Base-by-base conservation (phyloP, 2,797 vertebrate species). In the Pitangus sulphuratus region DNA sequence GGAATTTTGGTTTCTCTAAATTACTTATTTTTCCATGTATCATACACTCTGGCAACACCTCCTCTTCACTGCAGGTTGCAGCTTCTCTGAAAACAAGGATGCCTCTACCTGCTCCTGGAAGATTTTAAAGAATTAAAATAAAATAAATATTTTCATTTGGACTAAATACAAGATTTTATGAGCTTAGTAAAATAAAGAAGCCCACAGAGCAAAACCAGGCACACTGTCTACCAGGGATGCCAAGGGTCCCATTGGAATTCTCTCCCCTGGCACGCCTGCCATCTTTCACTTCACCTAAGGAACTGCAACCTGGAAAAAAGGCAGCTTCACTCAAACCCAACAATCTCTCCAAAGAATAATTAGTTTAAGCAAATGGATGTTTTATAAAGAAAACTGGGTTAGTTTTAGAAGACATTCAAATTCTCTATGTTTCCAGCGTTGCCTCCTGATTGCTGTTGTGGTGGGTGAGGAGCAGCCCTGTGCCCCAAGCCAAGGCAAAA, bases 61-160 rank as follows among this genome's bases (percentile, higher is more conserved):
- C 11, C 8, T 17, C 22, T 70, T 68, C 17, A 42, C n/a, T 57
- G 39, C 1, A 6, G 21, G 26, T n/a, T 69, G 62, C n/a, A 84
- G 62, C 35, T 82, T 86, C 58, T 87, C 44, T 84, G 62, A 66
- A 57, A 90, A 72, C 48, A 84, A 47, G 44, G 31, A 62, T 77
- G 26, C 7, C 9, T 84, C 50, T 47, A n/a, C 17, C 24, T 78
- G 35, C 19, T 87, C 71, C 37, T 1, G 1, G 33, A 66, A 88
- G 33, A 75, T 50, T 50, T 80, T 28, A 51, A 87, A 77, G 12
- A 89, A 60, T 33, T 66, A 1, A 10, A 24, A 44, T 25, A 48
- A 35, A 11, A 2, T 1, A 39, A 57, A 18, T 18, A 3, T 51
- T 87, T 53, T 42, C 1, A 62, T 76, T 84, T 71, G 44, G 22